Base-by-base conservation (phyloP, 2,888 invertebrate genomes). In the Peribatodes rhomboidaria region DNA sequence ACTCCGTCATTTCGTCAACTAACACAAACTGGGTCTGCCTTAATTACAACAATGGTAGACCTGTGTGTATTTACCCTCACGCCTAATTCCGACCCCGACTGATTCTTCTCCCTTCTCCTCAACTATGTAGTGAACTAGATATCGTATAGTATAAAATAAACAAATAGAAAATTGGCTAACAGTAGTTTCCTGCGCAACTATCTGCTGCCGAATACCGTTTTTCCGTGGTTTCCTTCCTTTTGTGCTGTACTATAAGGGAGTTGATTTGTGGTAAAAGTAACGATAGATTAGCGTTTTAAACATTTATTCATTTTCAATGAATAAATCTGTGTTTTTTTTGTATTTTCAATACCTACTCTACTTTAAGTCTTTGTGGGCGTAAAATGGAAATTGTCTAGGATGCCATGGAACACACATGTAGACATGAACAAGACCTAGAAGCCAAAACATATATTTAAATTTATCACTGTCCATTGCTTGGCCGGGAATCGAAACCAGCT, bases 221-320 rank as follows among this genome's bases (percentile, higher is more conserved):
- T 70, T 68, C 68, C 64, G 62, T 61, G 56, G 64, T 68, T 73
- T 74, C 73, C 73, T 73, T 71, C 71, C 71, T 68, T 66, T 63
- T 67, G 64, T 65, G 69, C 68, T 66, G 62, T 64, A 27, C 27
- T 27, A 53, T 62, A n/a, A n/a, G 42, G 65, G 41, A 22, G 50
- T 47, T 8, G 47, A 31, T 35, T 20, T 61, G 59, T 59, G 65
- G 72, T 56, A 18, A 13, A 64, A 59, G 54, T 27, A 11, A 37
- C 0, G n/a, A 7, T 33, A 54, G 39, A 4, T 18, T 20, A 6
- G 57, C 49, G 59, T 14, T 55, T 33, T 31, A 4, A 10, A 16
- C 11, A 39, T n/a, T 39, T 71, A 70, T 1, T 1, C 9, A 18
- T 16, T 2, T 10, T 41, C 33, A 39, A 74, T 27, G 27, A 27